Evolutionary conservation across 2,113 vertebrate genomes (phyloP).

Genomic region (Cynopterus brachyotis): DNA sequence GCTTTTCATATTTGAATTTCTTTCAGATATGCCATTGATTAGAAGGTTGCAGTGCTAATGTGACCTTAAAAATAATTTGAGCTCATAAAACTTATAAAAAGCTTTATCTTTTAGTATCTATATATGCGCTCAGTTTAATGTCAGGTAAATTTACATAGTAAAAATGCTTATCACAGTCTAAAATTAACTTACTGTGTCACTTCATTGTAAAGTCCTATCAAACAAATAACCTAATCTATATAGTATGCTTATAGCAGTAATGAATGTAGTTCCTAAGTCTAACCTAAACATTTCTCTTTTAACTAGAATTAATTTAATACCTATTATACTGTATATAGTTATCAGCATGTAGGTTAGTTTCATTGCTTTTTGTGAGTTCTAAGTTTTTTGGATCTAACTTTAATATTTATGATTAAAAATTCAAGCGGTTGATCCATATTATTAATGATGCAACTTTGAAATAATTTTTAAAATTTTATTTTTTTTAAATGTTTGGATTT

Average conservation of each 20-base stretch:
- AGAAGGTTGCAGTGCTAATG: background rate
- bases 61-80: background rate
- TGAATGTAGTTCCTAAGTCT: background rate
- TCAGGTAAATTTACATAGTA: background rate
- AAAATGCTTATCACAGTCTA: background rate
- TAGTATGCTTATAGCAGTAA: background rate
- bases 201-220: background rate
- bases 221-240: background rate
- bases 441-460: background rate
- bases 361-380: background rate
- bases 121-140: background rate
- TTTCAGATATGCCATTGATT: background rate
- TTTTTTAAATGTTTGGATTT: background rate
- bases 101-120: background rate
- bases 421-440: background rate
- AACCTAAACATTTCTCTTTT: background rate
- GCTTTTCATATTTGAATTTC: background rate
- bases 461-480: background rate
- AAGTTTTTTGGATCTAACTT: background rate
- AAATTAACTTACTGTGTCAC: background rate
- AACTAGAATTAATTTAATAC: background rate
- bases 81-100: background rate
- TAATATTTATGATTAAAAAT: constrained; percentile 21
- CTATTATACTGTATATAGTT: background rate
- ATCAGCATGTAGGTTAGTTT: background rate